Evolutionary conservation across 2,113 vertebrate genomes (phyloP).

Genomic region (Melanerpes formicivorus): DNA sequence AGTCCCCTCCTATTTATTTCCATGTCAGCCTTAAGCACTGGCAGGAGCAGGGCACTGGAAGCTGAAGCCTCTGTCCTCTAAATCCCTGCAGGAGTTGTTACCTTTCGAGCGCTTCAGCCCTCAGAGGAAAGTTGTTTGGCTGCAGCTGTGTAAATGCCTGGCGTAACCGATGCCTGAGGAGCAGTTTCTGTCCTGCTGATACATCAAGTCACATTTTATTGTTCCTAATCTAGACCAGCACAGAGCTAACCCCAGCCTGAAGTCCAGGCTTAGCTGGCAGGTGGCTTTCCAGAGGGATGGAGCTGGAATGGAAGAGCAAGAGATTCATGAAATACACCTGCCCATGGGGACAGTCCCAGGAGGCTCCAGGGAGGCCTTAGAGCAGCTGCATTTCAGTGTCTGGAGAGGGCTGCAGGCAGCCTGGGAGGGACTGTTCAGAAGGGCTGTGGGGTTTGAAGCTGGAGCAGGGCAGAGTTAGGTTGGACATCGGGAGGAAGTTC

Average conservation of each 20-base stretch:
- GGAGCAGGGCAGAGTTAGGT: too few relatives aligned
- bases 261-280: not conserved
- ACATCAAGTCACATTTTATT: not conserved
- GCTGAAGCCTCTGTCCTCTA: not conserved
- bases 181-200: not conserved
- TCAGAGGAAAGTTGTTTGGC: not conserved
- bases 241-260: not conserved
- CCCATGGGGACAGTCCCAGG: fast-evolving
- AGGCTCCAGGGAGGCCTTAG: not conserved
- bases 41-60: fast-evolving
- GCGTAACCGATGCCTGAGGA: not conserved
- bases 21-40: not conserved
- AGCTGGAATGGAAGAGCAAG: not conserved
- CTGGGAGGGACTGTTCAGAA: too few relatives aligned
- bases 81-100: not conserved
- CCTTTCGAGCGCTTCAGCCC: not conserved
- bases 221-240: not conserved
- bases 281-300: not conserved
- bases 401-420: too few relatives aligned
- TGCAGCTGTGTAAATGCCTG: not conserved
- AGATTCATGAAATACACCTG: fast-evolving
- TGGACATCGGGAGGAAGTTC: too few relatives aligned
- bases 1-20: not conserved
- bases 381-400: too few relatives aligned
- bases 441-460: too few relatives aligned